Percentiles rank a stretch among this genome's conserved stretches.
Evolutionary conservation across 1,140 invertebrate genomes (phyloP).

Genomic region (Drosophila kepulauana): DNA sequence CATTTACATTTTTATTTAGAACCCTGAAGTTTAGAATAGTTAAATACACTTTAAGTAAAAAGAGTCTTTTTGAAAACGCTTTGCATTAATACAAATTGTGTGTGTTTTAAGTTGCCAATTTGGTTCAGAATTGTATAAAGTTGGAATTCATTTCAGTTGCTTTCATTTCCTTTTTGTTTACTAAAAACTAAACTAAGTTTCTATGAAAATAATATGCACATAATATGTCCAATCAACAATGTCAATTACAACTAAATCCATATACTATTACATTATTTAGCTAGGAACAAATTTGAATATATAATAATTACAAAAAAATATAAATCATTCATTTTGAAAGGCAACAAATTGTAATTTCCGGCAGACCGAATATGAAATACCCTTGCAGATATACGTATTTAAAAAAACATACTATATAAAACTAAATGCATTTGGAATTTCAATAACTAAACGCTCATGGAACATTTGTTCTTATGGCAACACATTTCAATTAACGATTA

Average conservation of each 20-base stretch:
- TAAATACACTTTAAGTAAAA: slow-evolving; percentile 26
- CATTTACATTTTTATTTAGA: slow-evolving; percentile 37
- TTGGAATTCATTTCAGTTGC: slow-evolving; percentile 11
- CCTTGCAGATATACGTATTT: slow-evolving; percentile 27
- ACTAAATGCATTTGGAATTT: slow-evolving; percentile 13
- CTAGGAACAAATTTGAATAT: slow-evolving; percentile 17
- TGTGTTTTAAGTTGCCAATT: slow-evolving; percentile 6
- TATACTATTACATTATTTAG: slow-evolving; percentile 16
- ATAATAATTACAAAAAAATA: slow-evolving; percentile 5
- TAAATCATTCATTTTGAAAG: slow-evolving; percentile 28
- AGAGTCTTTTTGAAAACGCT: slow-evolving; percentile 17
- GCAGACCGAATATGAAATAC: slow-evolving; percentile 35
- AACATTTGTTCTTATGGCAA: slow-evolving; percentile 29
- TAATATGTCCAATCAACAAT: slow-evolving; percentile 38
- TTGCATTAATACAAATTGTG: slow-evolving; percentile 20
- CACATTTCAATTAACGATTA: neutral
- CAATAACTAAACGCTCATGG: slow-evolving; percentile 5
- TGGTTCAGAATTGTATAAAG: neutral
- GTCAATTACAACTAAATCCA: slow-evolving; percentile 30
- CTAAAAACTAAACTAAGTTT: slow-evolving; percentile 21
- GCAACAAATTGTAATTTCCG: slow-evolving; percentile 11
- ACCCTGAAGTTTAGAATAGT: slow-evolving; percentile 19
- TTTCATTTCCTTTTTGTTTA: neutral
- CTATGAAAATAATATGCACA: slow-evolving; percentile 36
- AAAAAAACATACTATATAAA: neutral